Evolutionary conservation across 2,888 invertebrate genomes (phyloP), one percentile per base, ranked within the genome.

Genomic region (Nomada ruficornis): DNA sequence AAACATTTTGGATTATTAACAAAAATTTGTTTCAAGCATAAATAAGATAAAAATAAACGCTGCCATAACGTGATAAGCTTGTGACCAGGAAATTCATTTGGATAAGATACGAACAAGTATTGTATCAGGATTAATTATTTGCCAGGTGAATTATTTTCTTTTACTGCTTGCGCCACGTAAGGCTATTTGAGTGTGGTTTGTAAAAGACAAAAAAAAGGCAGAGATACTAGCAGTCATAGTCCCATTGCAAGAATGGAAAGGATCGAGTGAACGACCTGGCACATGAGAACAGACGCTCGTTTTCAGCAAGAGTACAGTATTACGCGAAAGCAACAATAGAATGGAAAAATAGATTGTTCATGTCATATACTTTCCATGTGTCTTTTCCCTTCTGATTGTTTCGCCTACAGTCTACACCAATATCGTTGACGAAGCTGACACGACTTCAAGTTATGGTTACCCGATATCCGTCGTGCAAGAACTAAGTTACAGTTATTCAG

Each of bases 401-500:
- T 23, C 59, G 63, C 26, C 26, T 5, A 20, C 54, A 52, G 64
- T 36, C 20, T 9, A n/a, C 47, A 52, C 55, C 63, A 65, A 72
- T n/a, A 47, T 62, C 54, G 62, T 60, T 80, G 23, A 50, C 60
- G n/a, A 36, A 29, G 29, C 54, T 42, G 62, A 15, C 72, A 15
- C 55, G 68, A 76, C 67, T 36, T 64, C 73, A 20, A 42, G 62
- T 55, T 70, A 36, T 59, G 67, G 65, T 65, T 44, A 76, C 55
- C 68, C 59, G 77, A 86, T 77, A 81, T 70, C 44, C 75, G 50
- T 77, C 71, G 50, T 47, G 69, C 55, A 64, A 73, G 65, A 69
- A 80, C 62, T 65, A 75, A 75, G 54, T 85, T 86, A 88, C 88
- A 88, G 88, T 88, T 88, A 86, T 77, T 64, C 83, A 62, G 69